Percentiles rank a stretch among this genome's conserved stretches.
Evolutionary conservation across 2,888 invertebrate species (phyloP).

Genomic region (Odontocolon sp.): DNA sequence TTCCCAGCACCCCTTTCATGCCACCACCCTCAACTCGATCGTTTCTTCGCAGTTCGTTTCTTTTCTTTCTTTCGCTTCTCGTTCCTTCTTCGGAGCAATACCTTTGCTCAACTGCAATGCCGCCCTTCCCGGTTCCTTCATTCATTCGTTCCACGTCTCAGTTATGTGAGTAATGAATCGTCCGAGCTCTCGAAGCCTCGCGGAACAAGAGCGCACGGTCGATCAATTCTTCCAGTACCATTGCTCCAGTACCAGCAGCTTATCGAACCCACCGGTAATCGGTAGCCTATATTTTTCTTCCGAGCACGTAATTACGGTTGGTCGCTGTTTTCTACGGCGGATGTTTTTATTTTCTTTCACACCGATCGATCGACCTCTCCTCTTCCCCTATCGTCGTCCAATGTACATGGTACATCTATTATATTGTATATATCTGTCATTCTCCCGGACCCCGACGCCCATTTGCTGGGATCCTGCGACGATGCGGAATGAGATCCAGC

Average conservation of each 20-base stretch:
- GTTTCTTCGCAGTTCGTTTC: conserved; percentile 45
- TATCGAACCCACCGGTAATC: conserved; percentile 68
- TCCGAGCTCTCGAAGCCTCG: conserved; percentile 42
- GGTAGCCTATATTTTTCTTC: conserved; percentile 73
- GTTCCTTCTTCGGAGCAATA: conserved; percentile 32
- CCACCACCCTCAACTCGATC: conserved; percentile 52
- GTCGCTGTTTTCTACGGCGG: conserved; percentile 10
- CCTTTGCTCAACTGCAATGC: conserved; percentile 14
- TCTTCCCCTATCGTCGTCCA: no score
- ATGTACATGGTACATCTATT: no score
- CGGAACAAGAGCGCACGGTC: conserved; percentile 54
- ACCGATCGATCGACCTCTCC: conserved; percentile 30
- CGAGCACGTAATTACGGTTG: conserved; percentile 71
- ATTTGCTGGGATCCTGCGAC: no score
- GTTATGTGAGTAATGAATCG: conserved; percentile 73
- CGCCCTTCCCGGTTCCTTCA: conserved; percentile 61
- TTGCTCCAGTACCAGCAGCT: conserved; percentile 17
- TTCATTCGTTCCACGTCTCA: conserved; percentile 74
- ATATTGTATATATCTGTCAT: no score
- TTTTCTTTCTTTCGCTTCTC: conserved; percentile 44
- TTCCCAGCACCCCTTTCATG: conserved; percentile 55
- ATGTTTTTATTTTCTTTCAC: conserved; percentile 57
- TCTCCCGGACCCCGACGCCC: no score
- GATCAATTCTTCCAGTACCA: conserved; percentile 43
- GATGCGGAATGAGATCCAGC: no score